Conservation (phyloP, 2,888 invertebrate species). For the Pyrgus malvae region DNA sequence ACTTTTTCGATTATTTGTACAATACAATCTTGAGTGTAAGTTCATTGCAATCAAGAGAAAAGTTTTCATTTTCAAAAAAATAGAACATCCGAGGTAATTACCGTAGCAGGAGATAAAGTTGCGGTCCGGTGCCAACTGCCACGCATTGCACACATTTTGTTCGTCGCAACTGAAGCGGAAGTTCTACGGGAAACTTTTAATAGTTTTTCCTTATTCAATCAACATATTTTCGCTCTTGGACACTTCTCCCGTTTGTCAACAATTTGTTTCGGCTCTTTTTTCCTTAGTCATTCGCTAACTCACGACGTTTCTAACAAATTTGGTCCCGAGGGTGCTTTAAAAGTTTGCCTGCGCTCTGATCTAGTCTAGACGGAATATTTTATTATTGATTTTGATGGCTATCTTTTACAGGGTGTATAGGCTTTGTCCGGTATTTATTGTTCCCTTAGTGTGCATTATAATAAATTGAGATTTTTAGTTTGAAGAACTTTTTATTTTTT, state of each 20-base stretch:
- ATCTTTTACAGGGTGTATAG: constrained; percentile 19
- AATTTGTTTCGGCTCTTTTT: constrained; percentile 77
- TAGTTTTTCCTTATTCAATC: constrained; percentile 81
- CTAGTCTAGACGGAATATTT: constrained; percentile 62
- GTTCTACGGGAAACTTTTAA: constrained; percentile 72
- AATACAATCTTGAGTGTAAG: no score
- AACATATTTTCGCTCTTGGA: constrained; percentile 78
- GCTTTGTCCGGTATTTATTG: no score
- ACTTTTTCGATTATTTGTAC: no score
- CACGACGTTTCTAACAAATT: constrained; percentile 63
- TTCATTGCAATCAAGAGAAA: no score
- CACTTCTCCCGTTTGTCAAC: constrained; percentile 77
- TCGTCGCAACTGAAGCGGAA: constrained; percentile 63
- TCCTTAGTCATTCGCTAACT: constrained; percentile 57
- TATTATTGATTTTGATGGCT: constrained; percentile 39
- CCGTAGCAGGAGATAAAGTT: constrained; percentile 7
- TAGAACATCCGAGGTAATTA: constrained; percentile 1
- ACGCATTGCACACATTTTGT: constrained; percentile 60
- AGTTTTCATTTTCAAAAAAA: neutral
- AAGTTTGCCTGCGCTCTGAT: constrained; percentile 55
- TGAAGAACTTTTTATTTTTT: no score
- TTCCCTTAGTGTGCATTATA: no score
- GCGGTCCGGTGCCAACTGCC: constrained; percentile 34
- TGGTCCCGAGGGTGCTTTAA: constrained; percentile 64
- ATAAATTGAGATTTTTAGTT: no score